Evolutionary conservation across 2,113 vertebrate genomes (phyloP).

Genomic region (Python bivittatus): DNA sequence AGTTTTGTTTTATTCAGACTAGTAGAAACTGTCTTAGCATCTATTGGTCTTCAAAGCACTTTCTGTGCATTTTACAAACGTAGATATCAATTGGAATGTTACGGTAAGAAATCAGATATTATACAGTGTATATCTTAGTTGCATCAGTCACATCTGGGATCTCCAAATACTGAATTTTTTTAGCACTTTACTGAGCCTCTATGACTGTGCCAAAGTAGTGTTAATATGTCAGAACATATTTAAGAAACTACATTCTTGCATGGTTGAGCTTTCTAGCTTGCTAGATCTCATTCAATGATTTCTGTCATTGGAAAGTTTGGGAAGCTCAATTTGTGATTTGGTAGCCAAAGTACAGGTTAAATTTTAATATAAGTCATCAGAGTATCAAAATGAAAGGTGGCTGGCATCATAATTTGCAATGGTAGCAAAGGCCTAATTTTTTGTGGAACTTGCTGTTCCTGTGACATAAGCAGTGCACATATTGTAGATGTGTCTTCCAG

Average conservation of each 20-base stretch:
- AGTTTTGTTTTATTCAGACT: background rate
- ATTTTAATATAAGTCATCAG: background rate
- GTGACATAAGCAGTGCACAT: background rate
- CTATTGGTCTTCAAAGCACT: background rate
- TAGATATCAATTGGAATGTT: background rate
- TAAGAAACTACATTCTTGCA: background rate
- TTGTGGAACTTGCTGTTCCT: background rate
- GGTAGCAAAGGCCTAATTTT: background rate
- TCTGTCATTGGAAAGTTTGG: background rate
- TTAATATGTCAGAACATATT: too few species aligned
- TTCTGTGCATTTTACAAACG: background rate
- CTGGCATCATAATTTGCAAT: background rate
- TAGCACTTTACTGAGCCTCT: background rate
- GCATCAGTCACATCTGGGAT: background rate
- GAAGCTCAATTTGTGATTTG: background rate
- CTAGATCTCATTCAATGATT: background rate
- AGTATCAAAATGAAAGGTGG: background rate
- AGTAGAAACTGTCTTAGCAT: background rate
- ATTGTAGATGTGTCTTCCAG: slow-evolving; percentile 3
- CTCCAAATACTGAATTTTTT: background rate
- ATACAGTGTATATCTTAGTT: background rate
- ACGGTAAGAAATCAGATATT: background rate
- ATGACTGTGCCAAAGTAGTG: background rate
- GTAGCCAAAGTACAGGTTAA: background rate
- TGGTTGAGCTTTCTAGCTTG: background rate